Evolutionary conservation across 1,140 invertebrate species (phyloP), one percentile per base, ranked within the genome.

Genomic region (Drosophila kepulauana): DNA sequence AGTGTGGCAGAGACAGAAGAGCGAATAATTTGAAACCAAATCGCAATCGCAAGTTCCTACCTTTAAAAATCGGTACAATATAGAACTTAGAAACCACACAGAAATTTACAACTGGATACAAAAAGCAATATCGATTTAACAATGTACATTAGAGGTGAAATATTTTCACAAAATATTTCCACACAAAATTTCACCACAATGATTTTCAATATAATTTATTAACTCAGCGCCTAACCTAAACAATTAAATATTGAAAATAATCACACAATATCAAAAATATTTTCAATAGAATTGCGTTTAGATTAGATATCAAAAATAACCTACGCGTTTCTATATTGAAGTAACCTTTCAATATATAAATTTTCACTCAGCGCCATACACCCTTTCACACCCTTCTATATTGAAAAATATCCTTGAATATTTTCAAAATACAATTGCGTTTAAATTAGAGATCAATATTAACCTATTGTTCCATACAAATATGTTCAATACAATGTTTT

Each of bases 11-110:
- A 13, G 11, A 57, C 5, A 41, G 54, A 57, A 2, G 4, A 57
- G 20, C 13, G 8, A 41, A 57, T 16, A 15, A 64, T 52, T 63
- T 63, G 20, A 43, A 43, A 43, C 28, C 16, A 49, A 69, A 61
- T 33, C 15, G 51, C 64, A 46, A 66, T 35, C 66, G 38, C 16
- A 61, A 61, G 66, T 69, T 69, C 66, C 66, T 68, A 63, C 20
- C 63, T 33, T 33, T 41, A n/a, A 30, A 54, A 25, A 45, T 54
- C 30, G 30, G 30, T 54, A 28, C 7, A 56, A 56, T 15, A 63
- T 41, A 20, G 3, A 1, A 20, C 41, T 57, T 13, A 57, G 10
- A 41, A 41, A 5, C 20, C 38, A 41, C 16, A 6, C 15, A 49
- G 16, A 16, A 16, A 35, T 35, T 6, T 35, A 35, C 8, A 35